Base-by-base conservation (phyloP, 64 coral and sea anemone genomes). In the Dendrophyllia cribrosa region DNA sequence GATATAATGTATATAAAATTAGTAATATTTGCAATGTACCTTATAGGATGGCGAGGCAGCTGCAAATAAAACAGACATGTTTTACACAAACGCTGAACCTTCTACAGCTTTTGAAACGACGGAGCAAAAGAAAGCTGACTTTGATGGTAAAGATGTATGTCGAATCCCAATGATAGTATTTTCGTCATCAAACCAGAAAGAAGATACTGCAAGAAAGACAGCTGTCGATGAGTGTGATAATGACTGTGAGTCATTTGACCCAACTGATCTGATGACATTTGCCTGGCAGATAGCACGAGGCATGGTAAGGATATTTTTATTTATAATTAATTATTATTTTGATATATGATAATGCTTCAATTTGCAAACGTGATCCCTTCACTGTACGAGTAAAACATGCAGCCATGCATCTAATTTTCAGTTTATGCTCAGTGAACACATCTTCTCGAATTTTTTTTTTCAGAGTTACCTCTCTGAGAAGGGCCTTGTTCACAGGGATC, bases 231-330 rank as follows among this genome's bases (percentile, higher is more conserved):
- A 47, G 26, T 83, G 77, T 15, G 15, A 24, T 14, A 51, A 45
- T 3, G 84, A 88, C 52, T 73, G 66, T 10, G 91, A 93, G 52
- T 48, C 85, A 45, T 66, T 93, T 5, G 64, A 60, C 34, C 84
- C 91, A 23, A 83, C 82, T 2, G 91, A 93, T 80, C 56, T 88
- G 20, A 45, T 93, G 16, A 71, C 91, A 19, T 93, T 93, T 53
- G 91, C 91, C 4, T 93, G 84, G 91, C 91, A 93, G 65, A 85
- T 93, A 7, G 74, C 85, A 14, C 75, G 86, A 60, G 91, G 91
- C 64, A 92, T 92, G 90, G 90, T 92, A 52, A 17, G 76, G 12
- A 9, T 56, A 56, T 56, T 56, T 6, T 9, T 7, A 56, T 56
- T 4, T 56, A 34, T 34, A 34, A 34, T 34, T 34, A 34, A 34